These are phyloP conservation scores for Cosmia pyralina DNA, from an alignment of 2,888 invertebrate species.

Conservation along the genomic window DNA sequence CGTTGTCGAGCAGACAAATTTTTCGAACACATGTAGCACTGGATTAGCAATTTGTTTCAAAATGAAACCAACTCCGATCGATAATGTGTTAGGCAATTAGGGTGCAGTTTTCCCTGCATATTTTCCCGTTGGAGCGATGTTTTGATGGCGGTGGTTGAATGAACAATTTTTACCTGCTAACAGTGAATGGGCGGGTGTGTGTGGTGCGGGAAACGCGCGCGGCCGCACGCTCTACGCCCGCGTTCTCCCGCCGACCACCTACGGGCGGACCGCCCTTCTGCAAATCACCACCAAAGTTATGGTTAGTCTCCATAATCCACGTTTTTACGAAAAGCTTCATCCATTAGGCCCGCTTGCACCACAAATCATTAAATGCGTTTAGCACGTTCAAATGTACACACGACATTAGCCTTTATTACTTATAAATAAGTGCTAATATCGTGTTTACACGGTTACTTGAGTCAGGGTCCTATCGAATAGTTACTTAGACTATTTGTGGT, in stretches of 20 bases:
- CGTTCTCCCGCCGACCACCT: slow-evolving; percentile 89
- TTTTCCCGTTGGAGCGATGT: not conserved
- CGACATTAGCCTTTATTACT: no score
- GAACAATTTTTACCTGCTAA: slow-evolving; percentile 86
- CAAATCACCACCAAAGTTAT: slow-evolving; percentile 31
- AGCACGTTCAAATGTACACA: no score
- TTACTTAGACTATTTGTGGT: no score
- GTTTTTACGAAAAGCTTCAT: not conserved
- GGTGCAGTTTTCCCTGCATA: not conserved
- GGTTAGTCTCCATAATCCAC: not conserved
- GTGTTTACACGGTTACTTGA: not conserved
- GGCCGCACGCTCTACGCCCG: slow-evolving; percentile 87
- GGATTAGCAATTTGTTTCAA: no score
- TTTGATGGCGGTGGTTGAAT: slow-evolving; percentile 23
- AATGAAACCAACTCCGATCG: no score
- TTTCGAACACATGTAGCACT: no score
- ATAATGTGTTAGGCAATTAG: no score
- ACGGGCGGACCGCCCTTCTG: slow-evolving; percentile 89
- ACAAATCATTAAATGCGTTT: not conserved
- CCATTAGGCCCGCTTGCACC: not conserved
- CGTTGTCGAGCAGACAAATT: no score
- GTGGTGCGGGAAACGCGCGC: slow-evolving; percentile 88
- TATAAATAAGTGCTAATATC: no score
- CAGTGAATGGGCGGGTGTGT: slow-evolving; percentile 90
- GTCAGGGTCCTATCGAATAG: not conserved